Evolutionary conservation across 2,888 invertebrate species (phyloP), one percentile per base, ranked within the genome.

Genomic region (Diaperis boleti): DNA sequence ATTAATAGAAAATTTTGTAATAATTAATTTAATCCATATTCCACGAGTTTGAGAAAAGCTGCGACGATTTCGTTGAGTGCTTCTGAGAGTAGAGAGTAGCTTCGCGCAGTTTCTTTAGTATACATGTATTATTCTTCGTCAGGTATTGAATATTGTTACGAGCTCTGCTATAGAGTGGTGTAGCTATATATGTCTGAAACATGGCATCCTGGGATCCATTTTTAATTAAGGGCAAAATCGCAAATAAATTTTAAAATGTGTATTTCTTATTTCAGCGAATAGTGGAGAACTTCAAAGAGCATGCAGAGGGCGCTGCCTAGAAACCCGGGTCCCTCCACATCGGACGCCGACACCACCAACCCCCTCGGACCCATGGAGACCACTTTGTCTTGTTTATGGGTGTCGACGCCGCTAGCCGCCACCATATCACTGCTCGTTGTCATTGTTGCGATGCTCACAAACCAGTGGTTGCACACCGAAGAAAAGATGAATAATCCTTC

Each of bases 401-500:
- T 87, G 18, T 77, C 87, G 31, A 87, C 88, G 0, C 88, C 88
- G 0, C 78, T 91, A 22, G 86, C 89, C 13, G 91, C 92, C 8
- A 87, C 90, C 26, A 85, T 91, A 8, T 90, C 91, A 7, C 85
- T 91, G 26, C 85, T 88, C 7, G 89, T 90, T 35, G 90, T 92
- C 11, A 83, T 89, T 33, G 86, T 91, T 1, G 91, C 92, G 11
- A 88, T 92, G 64, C 85, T 88, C 4, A 92, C 92, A 1, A 91
- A 90, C 78, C 91, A 92, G 82, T 95, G 95, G 95, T 85, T 95
- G 15, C 89, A 91, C 71, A 94, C 94, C 2, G 90, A 93, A 78
- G 95, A 95, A 80, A 92, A 91, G 79, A 88, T 95, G 84, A 87
- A 89, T 60, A 92, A 91, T 81, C 87, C 88, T 7, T 83, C 85